Evolutionary conservation across 2,113 vertebrate species (phyloP).

Genomic region (Notarius quadriscutis): DNA sequence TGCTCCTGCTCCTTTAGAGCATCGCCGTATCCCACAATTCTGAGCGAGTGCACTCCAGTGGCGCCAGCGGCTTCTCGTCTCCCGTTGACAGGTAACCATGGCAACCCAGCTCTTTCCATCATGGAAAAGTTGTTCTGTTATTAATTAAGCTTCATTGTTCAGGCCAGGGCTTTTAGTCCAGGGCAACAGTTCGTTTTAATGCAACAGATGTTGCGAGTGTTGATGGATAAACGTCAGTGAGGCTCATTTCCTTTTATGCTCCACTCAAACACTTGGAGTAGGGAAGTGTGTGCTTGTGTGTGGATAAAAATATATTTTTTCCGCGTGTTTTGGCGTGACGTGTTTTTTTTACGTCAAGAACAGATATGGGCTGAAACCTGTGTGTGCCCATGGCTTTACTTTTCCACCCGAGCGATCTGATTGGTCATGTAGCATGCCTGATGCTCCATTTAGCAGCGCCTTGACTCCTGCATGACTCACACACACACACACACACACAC

Average conservation of each 20-base stretch:
- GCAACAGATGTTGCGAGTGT: neutral
- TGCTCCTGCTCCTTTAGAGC: conserved; percentile 65
- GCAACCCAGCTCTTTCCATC: neutral
- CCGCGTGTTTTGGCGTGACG: neutral
- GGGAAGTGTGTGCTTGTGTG: neutral
- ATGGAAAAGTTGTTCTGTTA: neutral
- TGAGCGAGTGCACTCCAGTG: conserved; percentile 47
- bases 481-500: conserved; percentile 19
- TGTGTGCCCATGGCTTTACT: neutral
- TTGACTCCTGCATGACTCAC: conserved; percentile 38
- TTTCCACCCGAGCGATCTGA: neutral
- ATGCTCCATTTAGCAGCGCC: conserved; percentile 16
- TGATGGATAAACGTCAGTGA: neutral
- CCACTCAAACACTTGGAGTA: neutral
- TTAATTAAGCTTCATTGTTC: neutral
- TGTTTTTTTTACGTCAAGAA: conserved; percentile 19
- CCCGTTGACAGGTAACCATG: conserved; percentile 82
- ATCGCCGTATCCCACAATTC: conserved; percentile 75
- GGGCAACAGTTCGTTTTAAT: neutral
- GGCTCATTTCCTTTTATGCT: neutral
- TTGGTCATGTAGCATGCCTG: neutral
- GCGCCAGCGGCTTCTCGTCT: conserved; percentile 76
- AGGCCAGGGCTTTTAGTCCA: neutral
- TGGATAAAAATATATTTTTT: neutral
- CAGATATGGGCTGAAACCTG: neutral